These are phyloP conservation scores for Plebejus argus DNA, from an alignment of 2,888 invertebrate genomes.

Conservation along the genomic window DNA sequence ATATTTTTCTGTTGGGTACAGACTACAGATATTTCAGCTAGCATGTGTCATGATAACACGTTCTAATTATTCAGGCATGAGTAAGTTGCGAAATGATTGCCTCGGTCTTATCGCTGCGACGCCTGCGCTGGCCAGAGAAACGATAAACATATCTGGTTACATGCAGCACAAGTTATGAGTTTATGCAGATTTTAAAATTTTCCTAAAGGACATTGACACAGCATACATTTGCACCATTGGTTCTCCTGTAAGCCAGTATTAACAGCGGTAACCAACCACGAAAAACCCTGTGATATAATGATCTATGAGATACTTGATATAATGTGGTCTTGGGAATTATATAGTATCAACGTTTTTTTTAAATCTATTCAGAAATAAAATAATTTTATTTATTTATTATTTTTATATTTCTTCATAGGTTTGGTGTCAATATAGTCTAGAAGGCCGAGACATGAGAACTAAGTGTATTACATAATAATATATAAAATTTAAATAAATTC, in stretches of 20 bases:
- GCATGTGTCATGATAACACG: constrained; percentile 11
- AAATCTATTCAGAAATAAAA: too few relatives aligned
- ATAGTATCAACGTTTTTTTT: too few relatives aligned
- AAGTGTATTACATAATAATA: too few relatives aligned
- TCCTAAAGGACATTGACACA: background rate
- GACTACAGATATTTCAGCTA: constrained; percentile 14
- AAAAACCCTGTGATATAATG: background rate
- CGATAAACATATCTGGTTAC: constrained; percentile 39
- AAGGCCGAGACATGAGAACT: too few relatives aligned
- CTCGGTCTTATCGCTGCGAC: constrained; percentile 39
- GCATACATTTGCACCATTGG: background rate
- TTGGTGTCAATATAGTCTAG: too few relatives aligned
- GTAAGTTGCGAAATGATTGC: constrained; percentile 47
- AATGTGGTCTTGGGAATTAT: too few relatives aligned
- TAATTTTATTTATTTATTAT: too few relatives aligned
- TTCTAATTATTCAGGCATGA: constrained; percentile 29
- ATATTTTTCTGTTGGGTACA: background rate
- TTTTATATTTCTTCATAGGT: too few relatives aligned
- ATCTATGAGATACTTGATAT: too few relatives aligned
- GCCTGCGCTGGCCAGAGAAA: constrained; percentile 40
- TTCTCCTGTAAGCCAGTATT: background rate
- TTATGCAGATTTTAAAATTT: constrained; percentile 1
- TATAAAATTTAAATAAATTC: too few relatives aligned
- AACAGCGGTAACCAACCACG: background rate
- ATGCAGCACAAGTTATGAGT: constrained; percentile 35